Evolutionary conservation across 1,140 invertebrate genomes (phyloP).

Genomic region (Pseudomyrmex sp.): DNA sequence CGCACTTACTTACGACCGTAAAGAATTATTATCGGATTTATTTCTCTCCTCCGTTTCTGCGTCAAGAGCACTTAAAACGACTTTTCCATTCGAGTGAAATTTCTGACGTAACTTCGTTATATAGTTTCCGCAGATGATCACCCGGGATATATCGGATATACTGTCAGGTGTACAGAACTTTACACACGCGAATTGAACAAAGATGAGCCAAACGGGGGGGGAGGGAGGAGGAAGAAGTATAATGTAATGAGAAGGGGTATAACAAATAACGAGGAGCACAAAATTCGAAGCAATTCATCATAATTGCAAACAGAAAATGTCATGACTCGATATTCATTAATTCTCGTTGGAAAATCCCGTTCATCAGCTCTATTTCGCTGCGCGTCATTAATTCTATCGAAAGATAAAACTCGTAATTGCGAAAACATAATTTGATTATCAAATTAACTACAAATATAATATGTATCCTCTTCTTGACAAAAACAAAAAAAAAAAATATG

Average conservation of each 20-base stretch:
- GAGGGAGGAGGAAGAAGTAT: background rate
- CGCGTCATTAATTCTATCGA: background rate
- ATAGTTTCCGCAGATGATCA: background rate
- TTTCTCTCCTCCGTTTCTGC: conserved; percentile 4
- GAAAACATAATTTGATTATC: background rate
- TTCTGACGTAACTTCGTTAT: conserved; percentile 33
- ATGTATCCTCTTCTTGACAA: background rate
- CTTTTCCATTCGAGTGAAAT: conserved; percentile 16
- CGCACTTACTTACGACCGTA: background rate
- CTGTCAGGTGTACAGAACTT: background rate
- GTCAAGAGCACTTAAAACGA: background rate
- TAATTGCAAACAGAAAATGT: background rate
- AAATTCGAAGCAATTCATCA: background rate
- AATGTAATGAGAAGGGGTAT: background rate
- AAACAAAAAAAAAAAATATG: background rate
- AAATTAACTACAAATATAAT: conserved; percentile 10
- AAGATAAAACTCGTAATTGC: background rate
- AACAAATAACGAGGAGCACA: background rate
- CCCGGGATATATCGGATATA: background rate
- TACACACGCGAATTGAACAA: background rate
- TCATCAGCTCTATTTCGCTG: background rate
- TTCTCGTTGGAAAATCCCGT: background rate
- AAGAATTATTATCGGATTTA: conserved; percentile 39
- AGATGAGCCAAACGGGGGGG: background rate
- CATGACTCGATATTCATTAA: conserved; percentile 17